These are phyloP conservation scores for Myotis vivesi DNA, from an alignment of 2,797 vertebrate genomes.

Conservation along the genomic window DNA sequence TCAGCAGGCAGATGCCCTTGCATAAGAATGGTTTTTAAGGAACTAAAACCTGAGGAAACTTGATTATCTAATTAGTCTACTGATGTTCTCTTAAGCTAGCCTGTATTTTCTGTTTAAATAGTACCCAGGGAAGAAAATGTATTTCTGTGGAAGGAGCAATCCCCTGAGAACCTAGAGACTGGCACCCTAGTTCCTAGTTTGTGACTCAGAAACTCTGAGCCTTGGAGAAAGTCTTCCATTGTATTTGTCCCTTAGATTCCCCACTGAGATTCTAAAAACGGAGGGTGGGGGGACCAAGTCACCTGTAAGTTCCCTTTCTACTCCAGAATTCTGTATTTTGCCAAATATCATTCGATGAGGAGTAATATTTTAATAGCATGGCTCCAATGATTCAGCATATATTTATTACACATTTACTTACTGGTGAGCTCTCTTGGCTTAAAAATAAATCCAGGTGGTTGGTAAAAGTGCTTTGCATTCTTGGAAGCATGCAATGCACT, in stretches of 20 bases:
- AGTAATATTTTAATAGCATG: not conserved
- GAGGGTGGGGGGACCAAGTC: not conserved
- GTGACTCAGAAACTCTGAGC: not conserved
- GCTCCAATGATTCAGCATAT: not conserved
- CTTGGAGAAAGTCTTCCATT: not conserved
- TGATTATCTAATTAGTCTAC: not conserved
- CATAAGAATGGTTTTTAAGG: not conserved
- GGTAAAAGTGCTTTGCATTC: not conserved
- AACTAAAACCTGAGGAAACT: not conserved
- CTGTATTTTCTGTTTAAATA: not conserved
- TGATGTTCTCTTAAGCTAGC: not conserved
- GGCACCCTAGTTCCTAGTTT: not conserved
- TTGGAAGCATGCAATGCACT: not conserved
- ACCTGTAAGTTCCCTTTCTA: not conserved
- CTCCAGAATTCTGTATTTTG: not conserved
- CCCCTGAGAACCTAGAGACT: not conserved
- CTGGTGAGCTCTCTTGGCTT: not conserved
- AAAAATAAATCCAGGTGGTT: not conserved
- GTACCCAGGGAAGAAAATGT: not conserved
- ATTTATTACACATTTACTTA: not conserved
- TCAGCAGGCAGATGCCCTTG: not conserved
- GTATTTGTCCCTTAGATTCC: not conserved
- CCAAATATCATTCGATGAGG: not conserved
- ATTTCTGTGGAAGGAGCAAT: not conserved
- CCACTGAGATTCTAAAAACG: not conserved